A percentile compares a stretch with the other conserved stretches of the same genome.
phyloP scores from a whole-genome alignment of 64 coral and sea anemone species.

The Stichodactyla helianthus region DNA sequence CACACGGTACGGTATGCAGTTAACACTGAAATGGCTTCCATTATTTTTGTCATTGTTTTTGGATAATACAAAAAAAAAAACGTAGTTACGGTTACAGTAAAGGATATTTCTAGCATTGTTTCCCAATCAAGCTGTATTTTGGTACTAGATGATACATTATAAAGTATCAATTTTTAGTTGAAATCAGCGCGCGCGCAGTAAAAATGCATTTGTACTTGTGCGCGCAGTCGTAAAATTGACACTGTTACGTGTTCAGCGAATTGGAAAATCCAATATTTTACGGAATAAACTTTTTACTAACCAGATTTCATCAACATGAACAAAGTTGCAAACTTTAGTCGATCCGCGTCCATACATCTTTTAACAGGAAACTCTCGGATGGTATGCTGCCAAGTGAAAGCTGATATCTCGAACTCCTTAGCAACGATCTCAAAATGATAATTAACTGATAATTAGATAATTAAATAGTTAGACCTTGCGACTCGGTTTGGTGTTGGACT shows the following conservation, averaged over 20 bases:
- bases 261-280: neutral
- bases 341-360: constrained; percentile 19
- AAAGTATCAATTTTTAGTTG: neutral
- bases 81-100: too few relatives aligned
- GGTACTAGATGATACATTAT: neutral
- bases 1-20: too few relatives aligned
- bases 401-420: too few relatives aligned
- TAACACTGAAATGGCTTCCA: too few relatives aligned
- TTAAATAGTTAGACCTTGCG: too few relatives aligned
- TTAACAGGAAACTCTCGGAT: neutral
- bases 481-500: too few relatives aligned
- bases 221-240: neutral
- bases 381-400: neutral
- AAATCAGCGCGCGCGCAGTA: neutral
- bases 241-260: neutral
- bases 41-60: too few relatives aligned
- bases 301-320: constrained; percentile 29
- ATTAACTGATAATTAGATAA: neutral
- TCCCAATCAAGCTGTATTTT: neutral
- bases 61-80: too few relatives aligned
- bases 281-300: neutral
- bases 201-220: neutral
- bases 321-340: constrained; percentile 9
- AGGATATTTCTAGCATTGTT: too few relatives aligned
- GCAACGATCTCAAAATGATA: neutral